Evolutionary conservation across 2,113 vertebrate genomes (phyloP).

Genomic region (Pollachius pollachius): DNA sequence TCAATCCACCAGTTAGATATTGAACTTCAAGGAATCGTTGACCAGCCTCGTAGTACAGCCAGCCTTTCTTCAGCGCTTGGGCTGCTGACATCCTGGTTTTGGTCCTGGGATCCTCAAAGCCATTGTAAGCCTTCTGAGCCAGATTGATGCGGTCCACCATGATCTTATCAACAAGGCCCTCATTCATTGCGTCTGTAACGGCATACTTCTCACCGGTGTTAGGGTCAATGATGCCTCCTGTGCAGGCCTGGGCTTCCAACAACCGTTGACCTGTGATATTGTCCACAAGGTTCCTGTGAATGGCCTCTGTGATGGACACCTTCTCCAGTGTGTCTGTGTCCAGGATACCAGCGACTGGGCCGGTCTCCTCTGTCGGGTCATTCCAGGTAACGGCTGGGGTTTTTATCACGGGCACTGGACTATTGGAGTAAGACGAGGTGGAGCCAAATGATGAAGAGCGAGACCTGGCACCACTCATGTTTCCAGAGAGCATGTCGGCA

Average conservation of each 20-base stretch:
- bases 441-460: conserved; percentile 93
- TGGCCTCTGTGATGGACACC: conserved; percentile 93
- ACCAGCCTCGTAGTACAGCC: conserved; percentile 96
- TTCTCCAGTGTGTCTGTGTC: conserved; percentile 97
- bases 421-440: conserved; percentile 83
- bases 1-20: conserved; percentile 93
- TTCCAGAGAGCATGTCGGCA: conserved; percentile 95
- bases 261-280: conserved; percentile 94
- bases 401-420: conserved; percentile 77
- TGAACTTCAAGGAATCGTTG: conserved; percentile 97
- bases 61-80: conserved; percentile 96
- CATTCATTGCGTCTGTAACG: conserved; percentile 81
- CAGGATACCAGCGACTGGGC: conserved; percentile 91
- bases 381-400: conserved; percentile 81
- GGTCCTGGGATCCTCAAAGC: conserved; percentile 96
- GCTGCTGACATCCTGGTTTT: conserved; percentile 97
- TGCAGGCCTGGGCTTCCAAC: conserved; percentile 95
- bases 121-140: conserved; percentile 93
- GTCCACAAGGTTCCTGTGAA: conserved; percentile 92
- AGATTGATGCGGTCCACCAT: conserved; percentile 97
- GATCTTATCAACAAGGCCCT: conserved; percentile 91
- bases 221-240: conserved; percentile 93
- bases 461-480: conserved; percentile 84
- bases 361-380: conserved; percentile 89
- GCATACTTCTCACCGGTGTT: conserved; percentile 84